A percentile compares a stretch with the other conserved stretches of the same genome.
Conservation (phyloP, 2,113 vertebrate species). For the Pseudolaguvia tuberculata region DNA sequence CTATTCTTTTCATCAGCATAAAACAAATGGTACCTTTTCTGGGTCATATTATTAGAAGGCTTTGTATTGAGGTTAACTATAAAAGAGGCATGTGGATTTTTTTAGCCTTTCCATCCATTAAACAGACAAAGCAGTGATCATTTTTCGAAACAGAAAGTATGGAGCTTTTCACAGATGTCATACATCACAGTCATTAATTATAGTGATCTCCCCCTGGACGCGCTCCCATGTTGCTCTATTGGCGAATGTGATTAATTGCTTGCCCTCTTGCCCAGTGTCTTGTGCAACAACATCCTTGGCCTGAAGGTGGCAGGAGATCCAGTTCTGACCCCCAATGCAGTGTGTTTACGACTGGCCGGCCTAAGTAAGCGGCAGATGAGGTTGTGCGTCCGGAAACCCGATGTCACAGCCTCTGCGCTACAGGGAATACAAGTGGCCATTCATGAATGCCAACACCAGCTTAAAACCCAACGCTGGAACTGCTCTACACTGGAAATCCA, state of each 20-base stretch:
- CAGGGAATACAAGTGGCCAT: conserved; percentile 87
- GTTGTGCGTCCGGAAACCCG: conserved; percentile 82
- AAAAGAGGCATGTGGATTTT: conserved; percentile 5
- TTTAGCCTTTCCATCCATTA: conserved; percentile 7
- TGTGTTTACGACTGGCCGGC: conserved; percentile 78
- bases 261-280: conserved; percentile 65
- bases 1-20: conserved; percentile 1
- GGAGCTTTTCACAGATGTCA: background rate
- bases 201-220: background rate
- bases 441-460: conserved; percentile 87
- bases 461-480: conserved; percentile 87
- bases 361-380: conserved; percentile 84
- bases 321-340: conserved; percentile 81
- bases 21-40: conserved; percentile 5
- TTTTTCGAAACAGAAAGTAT: conserved; percentile 8
- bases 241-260: conserved; percentile 7
- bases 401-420: conserved; percentile 86
- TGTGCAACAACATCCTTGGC: conserved; percentile 84
- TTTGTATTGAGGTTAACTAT: background rate
- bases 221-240: conserved; percentile 14
- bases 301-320: conserved; percentile 84
- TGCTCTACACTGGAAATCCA: conserved; percentile 81
- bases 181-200: conserved; percentile 10
- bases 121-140: background rate
- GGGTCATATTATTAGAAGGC: conserved; percentile 2